Conservation (phyloP, 1,140 invertebrate species). For the Lasioglossum albipes region DNA sequence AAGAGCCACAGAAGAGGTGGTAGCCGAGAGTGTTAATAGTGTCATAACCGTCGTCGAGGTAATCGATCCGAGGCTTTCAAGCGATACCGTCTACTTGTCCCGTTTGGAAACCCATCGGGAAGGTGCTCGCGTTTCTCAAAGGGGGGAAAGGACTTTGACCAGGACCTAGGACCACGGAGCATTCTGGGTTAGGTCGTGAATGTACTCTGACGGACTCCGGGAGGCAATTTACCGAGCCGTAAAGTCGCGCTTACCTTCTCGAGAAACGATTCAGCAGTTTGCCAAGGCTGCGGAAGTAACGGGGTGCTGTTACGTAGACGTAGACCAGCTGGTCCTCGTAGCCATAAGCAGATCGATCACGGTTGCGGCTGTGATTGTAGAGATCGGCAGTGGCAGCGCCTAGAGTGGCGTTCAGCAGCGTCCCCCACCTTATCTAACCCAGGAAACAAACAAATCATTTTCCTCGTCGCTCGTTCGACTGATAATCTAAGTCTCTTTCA, state of each 20-base stretch:
- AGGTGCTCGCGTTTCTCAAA: not conserved
- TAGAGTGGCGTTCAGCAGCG: slow-evolving; percentile 70
- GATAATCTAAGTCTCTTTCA: too few relatives aligned
- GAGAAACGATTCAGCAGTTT: slow-evolving; percentile 73
- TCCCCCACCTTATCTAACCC: slow-evolving; percentile 75
- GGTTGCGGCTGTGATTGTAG: slow-evolving; percentile 58
- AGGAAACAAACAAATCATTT: slow-evolving; percentile 57
- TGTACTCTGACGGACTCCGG: not conserved
- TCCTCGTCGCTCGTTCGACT: not conserved
- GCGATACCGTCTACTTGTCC: too few relatives aligned
- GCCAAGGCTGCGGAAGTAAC: slow-evolving; percentile 73
- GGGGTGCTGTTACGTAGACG: slow-evolving; percentile 73
- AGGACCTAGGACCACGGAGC: not conserved
- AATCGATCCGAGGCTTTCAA: not conserved
- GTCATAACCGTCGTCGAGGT: not conserved
- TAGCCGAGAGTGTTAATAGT: too few relatives aligned
- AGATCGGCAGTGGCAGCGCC: slow-evolving; percentile 61
- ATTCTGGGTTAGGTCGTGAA: too few relatives aligned
- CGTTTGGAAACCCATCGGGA: not conserved
- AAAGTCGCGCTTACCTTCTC: slow-evolving; percentile 60
- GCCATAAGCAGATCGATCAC: slow-evolving; percentile 37
- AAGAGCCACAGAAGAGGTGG: too few relatives aligned
- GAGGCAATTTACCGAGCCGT: not conserved
- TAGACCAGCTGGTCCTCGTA: slow-evolving; percentile 69
- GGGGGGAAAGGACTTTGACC: not conserved